These are phyloP conservation scores for Dendrophyllia cribrosa DNA, from an alignment of 64 coral and sea anemone species.

Conservation along the genomic window DNA sequence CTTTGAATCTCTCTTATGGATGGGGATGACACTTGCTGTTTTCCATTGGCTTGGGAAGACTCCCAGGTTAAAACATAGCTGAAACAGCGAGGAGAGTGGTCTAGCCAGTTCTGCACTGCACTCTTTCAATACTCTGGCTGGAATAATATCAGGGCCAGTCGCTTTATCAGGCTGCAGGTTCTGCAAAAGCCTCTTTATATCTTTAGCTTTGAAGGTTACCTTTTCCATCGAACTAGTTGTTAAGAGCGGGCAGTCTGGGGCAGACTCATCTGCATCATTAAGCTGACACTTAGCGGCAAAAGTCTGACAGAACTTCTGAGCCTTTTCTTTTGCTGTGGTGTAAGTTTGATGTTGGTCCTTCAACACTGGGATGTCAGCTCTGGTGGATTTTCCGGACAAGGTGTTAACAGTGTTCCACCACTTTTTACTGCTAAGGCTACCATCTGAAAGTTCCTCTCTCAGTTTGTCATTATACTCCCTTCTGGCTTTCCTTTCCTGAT, in stretches of 20 bases:
- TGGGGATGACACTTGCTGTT: no score
- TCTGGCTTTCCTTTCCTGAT: no score
- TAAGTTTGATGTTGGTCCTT: no score
- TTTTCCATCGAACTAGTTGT: neutral
- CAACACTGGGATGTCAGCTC: neutral
- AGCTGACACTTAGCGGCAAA: neutral
- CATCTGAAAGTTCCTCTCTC: no score
- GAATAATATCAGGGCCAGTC: neutral
- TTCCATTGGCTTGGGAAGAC: no score
- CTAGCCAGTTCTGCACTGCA: neutral
- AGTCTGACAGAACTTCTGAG: no score
- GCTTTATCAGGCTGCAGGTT: slow-evolving; percentile 14
- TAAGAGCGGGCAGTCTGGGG: neutral
- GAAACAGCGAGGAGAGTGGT: slow-evolving; percentile 6
- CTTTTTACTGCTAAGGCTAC: neutral
- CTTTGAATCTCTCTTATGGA: no score
- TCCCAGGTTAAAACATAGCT: neutral
- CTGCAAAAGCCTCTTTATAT: neutral
- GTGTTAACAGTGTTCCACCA: slow-evolving; percentile 6
- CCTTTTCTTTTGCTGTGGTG: no score
- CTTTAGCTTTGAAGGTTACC: slow-evolving; percentile 11
- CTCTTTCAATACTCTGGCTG: neutral
- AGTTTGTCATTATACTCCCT: no score
- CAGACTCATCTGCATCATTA: neutral
- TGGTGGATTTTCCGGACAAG: neutral